Base-by-base conservation (phyloP, 1,140 invertebrate genomes). In the Camponotus vicinus region DNA sequence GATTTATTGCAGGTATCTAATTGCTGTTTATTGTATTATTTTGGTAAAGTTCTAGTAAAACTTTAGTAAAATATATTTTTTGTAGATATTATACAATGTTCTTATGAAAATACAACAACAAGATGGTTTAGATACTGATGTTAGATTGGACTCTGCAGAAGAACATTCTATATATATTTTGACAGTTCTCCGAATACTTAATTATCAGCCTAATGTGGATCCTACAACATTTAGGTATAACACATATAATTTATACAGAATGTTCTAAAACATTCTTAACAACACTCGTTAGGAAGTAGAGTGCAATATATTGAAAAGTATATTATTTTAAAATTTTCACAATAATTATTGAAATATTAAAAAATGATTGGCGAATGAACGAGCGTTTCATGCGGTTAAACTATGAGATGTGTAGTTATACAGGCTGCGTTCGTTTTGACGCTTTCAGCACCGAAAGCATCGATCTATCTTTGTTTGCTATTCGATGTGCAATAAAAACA, bases 1-100 rank as follows among this genome's bases (percentile, higher is more conserved):
- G 96, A 97, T 90, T 94, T 98, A 66, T 92, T 98, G 67, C 98
- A 98, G 95, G 95, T 97, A 91, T 92, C 61, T 85, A 21, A 8
- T 27, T 21, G 3, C 9, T 75, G n/a, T 34, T 37, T 69, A 69
- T 86, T 15, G 0, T 21, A 75, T 52, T 66, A 59, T 49, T 57
- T 59, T 70, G 34, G 8, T 32, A 34, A 70, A 34, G 70, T 88
- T 84, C 2, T 27, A 27, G 27, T 27, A 27, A 27, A 27, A 27
- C 27, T 27, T 27, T 27, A 27, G 27, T 27, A 27, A 27, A 27
- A 82, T 34, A n/a, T 18, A 64, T 49, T 88, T 85, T 77, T 87
- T 91, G 3, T 70, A 96, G 96, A 94, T 97, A 80, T 92, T 98
- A 3, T 97, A 96, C 88, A 96, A 97, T 95, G 96, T 97, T 0